Evolutionary conservation across 2,113 vertebrate species (phyloP).

Genomic region (Lepidothrix coronata): DNA sequence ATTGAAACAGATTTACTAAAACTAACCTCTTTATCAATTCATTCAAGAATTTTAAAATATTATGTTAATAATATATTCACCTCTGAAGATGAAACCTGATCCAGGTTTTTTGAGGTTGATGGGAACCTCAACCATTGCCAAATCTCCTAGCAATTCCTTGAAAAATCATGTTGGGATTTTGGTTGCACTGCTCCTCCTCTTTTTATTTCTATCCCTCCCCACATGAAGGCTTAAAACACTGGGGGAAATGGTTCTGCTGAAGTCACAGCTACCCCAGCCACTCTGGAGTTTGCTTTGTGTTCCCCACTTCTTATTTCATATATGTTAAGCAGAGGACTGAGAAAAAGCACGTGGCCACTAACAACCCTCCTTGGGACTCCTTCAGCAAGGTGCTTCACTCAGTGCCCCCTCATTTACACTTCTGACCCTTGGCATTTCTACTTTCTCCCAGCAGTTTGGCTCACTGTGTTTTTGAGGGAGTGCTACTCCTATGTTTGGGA

Average conservation of each 20-base stretch:
- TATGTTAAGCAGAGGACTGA: not conserved
- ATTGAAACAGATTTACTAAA: not conserved
- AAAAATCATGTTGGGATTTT: not conserved
- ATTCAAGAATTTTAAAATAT: not conserved
- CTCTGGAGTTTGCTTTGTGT: rapidly evolving
- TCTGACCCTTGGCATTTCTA: not conserved
- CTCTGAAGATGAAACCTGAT: not conserved
- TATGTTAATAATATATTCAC: not conserved
- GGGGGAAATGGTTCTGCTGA: not conserved
- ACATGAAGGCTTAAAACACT: not conserved
- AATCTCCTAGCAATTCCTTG: not conserved
- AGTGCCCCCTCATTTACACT: not conserved
- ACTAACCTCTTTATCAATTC: not conserved
- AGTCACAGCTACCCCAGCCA: not conserved
- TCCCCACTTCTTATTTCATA: not conserved
- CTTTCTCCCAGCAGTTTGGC: not conserved
- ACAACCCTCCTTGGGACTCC: not conserved
- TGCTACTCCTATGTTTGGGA: not conserved
- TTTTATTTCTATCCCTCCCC: not conserved
- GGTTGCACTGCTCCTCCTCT: not conserved
- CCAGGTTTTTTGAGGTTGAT: not conserved
- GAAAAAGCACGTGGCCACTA: not conserved
- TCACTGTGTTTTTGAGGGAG: not conserved
- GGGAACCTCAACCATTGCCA: not conserved
- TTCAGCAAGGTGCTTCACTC: not conserved